Base-by-base conservation (phyloP, 2,797 vertebrate species). In the Malurus splendens region DNA sequence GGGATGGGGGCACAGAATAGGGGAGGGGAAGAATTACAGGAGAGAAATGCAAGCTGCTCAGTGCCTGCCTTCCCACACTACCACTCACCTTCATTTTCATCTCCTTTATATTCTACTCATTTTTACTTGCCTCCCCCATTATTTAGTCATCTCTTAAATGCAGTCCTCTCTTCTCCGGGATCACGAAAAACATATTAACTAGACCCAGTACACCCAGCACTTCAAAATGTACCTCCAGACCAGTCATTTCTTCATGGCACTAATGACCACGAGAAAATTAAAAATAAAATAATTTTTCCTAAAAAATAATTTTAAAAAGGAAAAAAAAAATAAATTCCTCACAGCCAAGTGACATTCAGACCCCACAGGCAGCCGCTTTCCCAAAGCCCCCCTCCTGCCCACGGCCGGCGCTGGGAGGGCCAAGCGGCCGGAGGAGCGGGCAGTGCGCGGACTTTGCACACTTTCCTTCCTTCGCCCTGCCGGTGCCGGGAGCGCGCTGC, bases 121-220 rank as follows among this genome's bases (percentile, higher is more conserved):
- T 77, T 78, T 85, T 52, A 79, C 71, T 65, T 76, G 73, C 82
- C 76, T 82, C 87, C 87, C 95, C 82, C 94, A 68, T 91, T 91
- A 93, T 88, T 91, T 87, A 90, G 79, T 83, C 85, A 89, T 85
- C 84, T 90, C 93, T 93, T 83, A 94, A 86, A 95, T 32, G 86
- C 68, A 92, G 57, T 77, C 74, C 62, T 85, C 70, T 83, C 83
- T 83, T 90, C 60, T 86, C 56, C 7, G 74, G 47, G 18, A 65
- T 68, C 87, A 75, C 25, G 48, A 82, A 42, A 77, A 90, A 91
- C 56, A 56, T 66, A 91, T 70, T 65, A 74, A 86, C 70, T 38
- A 86, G 87, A 94, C 60, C 41, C 70, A 76, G 33, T 6, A 90
- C 74, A 76, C 20, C 1, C 62, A 80, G 60, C 82, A 72, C 75